Percentiles rank a stretch among this genome's conserved stretches.
These are phyloP conservation scores for Dione vanillae DNA, from an alignment of 2,888 invertebrate genomes.

Conservation along the genomic window DNA sequence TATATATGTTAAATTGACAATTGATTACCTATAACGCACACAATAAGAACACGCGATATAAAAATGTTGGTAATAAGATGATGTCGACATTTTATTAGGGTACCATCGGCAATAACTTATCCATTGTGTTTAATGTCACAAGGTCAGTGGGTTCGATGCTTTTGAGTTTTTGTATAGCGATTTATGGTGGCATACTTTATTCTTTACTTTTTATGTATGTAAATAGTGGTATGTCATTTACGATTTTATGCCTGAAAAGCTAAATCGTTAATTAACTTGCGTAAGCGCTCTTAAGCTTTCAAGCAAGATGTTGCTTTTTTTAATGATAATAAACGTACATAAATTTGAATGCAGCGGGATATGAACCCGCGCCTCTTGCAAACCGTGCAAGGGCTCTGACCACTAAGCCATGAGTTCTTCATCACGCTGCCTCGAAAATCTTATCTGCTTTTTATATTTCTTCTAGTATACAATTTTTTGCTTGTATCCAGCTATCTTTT, in stretches of 20 bases:
- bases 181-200: constrained; percentile 17
- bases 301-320: not conserved
- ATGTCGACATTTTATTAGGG: constrained; percentile 16
- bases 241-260: constrained; percentile 2
- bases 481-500: too few relatives aligned
- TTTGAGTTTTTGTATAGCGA: constrained; percentile 3
- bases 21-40: not conserved
- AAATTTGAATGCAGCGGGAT: too few relatives aligned
- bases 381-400: too few relatives aligned
- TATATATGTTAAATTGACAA: not conserved
- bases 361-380: too few relatives aligned
- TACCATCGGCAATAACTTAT: constrained; percentile 1
- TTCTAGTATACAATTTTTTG: too few relatives aligned
- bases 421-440: too few relatives aligned
- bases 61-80: not conserved
- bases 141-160: constrained; percentile 10
- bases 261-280: constrained; percentile 5
- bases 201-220: constrained; percentile 10
- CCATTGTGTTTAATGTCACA: constrained; percentile 10
- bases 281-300: not conserved
- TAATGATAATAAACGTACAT: too few relatives aligned
- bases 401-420: too few relatives aligned
- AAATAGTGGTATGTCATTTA: constrained; percentile 1
- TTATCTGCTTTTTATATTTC: too few relatives aligned
- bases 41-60: not conserved